These are phyloP conservation scores for Mactra quadrangularis DNA, from an alignment of 1,140 invertebrate genomes.

Conservation along the genomic window DNA sequence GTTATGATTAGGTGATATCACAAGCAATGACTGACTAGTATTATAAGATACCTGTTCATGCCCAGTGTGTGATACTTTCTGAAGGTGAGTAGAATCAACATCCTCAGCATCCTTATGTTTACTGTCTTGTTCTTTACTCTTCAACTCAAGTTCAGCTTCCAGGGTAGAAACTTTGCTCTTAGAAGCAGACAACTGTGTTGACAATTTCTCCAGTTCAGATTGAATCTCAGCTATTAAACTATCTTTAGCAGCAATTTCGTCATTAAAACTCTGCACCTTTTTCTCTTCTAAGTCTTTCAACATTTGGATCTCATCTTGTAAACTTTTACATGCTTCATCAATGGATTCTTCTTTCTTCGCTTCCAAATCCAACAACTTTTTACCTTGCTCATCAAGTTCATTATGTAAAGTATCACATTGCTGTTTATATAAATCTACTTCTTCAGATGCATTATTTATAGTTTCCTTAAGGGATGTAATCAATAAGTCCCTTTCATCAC, in stretches of 20 bases:
- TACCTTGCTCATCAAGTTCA: conserved; percentile 16
- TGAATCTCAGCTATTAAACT: background rate
- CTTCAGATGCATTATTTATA: conserved; percentile 30
- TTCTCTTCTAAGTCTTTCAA: background rate
- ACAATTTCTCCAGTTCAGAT: background rate
- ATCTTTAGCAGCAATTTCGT: background rate
- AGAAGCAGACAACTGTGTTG: too few relatives aligned
- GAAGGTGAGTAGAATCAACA: too few relatives aligned
- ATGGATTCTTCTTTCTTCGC: background rate
- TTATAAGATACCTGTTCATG: too few relatives aligned
- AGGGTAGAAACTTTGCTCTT: too few relatives aligned
- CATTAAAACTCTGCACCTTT: background rate
- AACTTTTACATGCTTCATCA: background rate
- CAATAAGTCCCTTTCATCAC: conserved; percentile 47
- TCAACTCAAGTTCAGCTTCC: too few relatives aligned
- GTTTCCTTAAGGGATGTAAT: conserved; percentile 45
- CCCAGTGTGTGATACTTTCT: too few relatives aligned
- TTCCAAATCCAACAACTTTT: conserved; percentile 24
- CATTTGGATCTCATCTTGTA: conserved; percentile 10
- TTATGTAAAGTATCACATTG: conserved; percentile 41
- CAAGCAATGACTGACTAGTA: too few relatives aligned
- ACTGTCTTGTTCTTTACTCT: too few relatives aligned
- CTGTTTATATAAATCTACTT: conserved; percentile 62
- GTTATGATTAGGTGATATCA: too few relatives aligned
- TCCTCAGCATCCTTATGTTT: too few relatives aligned